Percentiles rank a stretch among this genome's conserved stretches.
Conservation (phyloP, 2,113 vertebrate genomes). For the Sapayoa aenigma region DNA sequence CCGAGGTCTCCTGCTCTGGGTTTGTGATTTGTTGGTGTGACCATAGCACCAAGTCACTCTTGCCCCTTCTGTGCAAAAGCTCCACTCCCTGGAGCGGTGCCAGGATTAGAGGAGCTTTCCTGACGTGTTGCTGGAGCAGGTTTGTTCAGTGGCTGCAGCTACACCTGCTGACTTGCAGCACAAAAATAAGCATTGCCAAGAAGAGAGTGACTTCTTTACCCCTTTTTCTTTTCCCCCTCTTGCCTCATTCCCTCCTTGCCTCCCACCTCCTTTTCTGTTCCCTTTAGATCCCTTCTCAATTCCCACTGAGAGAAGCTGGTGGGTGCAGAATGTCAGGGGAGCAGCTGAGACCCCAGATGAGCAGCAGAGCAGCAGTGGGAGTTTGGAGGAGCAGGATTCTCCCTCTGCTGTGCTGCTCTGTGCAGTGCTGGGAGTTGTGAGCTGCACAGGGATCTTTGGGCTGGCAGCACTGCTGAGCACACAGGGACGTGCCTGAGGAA, state of each 20-base stretch:
- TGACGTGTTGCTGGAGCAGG: neutral
- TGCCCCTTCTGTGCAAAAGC: neutral
- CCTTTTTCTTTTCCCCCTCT: neutral
- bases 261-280: neutral
- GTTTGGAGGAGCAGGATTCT: neutral
- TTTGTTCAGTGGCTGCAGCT: neutral
- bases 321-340: neutral
- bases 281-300: neutral
- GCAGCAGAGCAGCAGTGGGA: neutral
- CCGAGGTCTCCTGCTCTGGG: neutral
- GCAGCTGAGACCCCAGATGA: neutral
- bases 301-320: neutral
- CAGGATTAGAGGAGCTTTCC: neutral
- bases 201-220: neutral
- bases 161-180: neutral
- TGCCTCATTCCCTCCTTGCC: neutral
- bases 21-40: neutral
- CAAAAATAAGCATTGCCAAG: neutral
- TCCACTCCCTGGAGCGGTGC: neutral
- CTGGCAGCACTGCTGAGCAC: neutral
- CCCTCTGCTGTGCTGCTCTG: neutral
- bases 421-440: neutral
- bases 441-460: neutral
- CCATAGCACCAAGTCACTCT: neutral
- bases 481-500: neutral